Base-by-base conservation (phyloP, 2,888 invertebrate species). In the Diplazon laetatorius region DNA sequence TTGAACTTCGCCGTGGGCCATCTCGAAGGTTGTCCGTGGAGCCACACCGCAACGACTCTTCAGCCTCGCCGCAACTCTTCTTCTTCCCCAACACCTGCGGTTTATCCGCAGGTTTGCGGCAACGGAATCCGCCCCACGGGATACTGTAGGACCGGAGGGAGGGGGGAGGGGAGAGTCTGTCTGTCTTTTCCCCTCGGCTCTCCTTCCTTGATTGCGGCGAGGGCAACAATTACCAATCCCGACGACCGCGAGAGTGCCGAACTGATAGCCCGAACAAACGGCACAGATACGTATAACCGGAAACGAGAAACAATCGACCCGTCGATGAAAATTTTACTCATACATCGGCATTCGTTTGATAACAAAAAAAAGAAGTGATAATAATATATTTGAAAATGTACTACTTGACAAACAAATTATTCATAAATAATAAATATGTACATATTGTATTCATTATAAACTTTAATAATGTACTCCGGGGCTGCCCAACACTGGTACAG, bases 201-300 rank as follows among this genome's bases (percentile, higher is more conserved):
- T 14, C 55, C 42, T 48, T 59, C 50, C 65, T 50, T 71, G 72
- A 77, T 72, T 77, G 77, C 63, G 77, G 77, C 62, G 35, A n/a
- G n/a, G 68, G n/a, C 77, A 72, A 77, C 77, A 72, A 77, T 77
- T 77, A 68, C 77, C 12, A 57, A 59, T 42, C 55, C 18, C 14
- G 35, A 16, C 35, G 12, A 20, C 35, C 20, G 16, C 35, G 10
- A 48, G 60, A 14, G n/a, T n/a, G n/a, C 37, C 46, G 39, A 25
- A 65, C 35, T 44, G 37, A 66, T 59, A 37, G 35, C 35, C 22
- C 39, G 30, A 20, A 20, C 50, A 14, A 66, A 52, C 42, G 16
- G 44, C 60, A 66, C 20, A n/a, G 60, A 44, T 14, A 18, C 16
- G 22, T 25, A 16, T 25, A 10, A 20, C 35, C 22, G 46, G n/a